These are phyloP conservation scores for Chaetura pelagica DNA, from an alignment of 2,113 vertebrate species.

Conservation along the genomic window DNA sequence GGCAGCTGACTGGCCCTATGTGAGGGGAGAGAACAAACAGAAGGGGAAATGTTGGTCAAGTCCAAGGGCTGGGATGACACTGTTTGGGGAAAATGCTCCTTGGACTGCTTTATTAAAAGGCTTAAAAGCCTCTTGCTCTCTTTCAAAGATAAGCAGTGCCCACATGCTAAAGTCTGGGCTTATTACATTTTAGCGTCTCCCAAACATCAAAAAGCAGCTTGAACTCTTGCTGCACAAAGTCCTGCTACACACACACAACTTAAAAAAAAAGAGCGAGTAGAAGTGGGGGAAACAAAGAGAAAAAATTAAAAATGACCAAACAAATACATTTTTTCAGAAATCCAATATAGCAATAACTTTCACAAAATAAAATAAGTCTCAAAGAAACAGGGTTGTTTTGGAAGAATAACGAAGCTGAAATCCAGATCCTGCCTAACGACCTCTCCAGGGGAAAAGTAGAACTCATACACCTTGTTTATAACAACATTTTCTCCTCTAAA, in stretches of 20 bases:
- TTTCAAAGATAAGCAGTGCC: background rate
- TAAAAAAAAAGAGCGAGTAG: background rate
- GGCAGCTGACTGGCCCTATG: background rate
- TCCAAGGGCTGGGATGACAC: background rate
- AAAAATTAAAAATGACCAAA: background rate
- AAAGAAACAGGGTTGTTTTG: background rate
- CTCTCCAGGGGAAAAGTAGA: background rate
- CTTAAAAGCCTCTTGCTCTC: background rate
- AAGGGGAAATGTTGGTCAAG: background rate
- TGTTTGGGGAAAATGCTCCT: background rate
- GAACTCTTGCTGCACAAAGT: background rate
- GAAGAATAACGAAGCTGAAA: background rate
- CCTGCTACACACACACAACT: background rate
- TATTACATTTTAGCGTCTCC: background rate
- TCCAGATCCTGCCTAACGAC: background rate
- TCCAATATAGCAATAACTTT: background rate
- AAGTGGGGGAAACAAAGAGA: background rate
- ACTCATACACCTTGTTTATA: background rate
- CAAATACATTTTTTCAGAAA: background rate
- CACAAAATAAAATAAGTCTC: background rate
- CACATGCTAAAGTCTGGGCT: background rate
- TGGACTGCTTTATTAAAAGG: background rate
- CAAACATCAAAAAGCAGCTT: background rate
- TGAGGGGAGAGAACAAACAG: background rate
- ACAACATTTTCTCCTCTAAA: background rate